Percentiles rank a stretch among this genome's conserved stretches.
Conservation (phyloP, 2,888 invertebrate genomes). For the Heliothis peltigera region DNA sequence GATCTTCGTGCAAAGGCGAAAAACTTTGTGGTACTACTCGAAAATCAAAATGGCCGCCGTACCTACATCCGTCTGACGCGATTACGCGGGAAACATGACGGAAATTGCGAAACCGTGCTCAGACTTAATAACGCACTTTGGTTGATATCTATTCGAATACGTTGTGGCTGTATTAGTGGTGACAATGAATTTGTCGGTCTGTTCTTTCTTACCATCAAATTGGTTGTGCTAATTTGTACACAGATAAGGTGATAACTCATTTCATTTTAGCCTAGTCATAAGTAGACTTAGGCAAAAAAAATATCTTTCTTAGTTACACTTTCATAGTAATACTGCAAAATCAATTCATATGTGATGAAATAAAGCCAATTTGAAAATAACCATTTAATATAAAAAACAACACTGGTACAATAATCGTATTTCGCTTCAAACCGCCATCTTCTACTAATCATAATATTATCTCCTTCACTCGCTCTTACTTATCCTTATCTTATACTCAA, state of each 20-base stretch:
- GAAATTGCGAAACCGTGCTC: conserved; percentile 64
- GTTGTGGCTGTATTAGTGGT: not conserved
- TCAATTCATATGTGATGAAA: no score
- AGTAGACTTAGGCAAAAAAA: no score
- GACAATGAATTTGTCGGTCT: not conserved
- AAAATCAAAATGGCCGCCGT: conserved; percentile 54
- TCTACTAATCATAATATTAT: no score
- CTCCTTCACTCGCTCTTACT: no score
- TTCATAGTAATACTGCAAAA: no score
- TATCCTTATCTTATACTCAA: no score
- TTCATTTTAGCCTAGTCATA: no score
- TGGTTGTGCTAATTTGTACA: not conserved
- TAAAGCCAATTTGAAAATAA: no score
- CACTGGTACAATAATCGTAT: no score
- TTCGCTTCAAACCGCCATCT: no score
- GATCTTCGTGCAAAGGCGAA: conserved; percentile 21
- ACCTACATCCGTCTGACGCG: conserved; percentile 57
- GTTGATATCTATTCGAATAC: conserved; percentile 12
- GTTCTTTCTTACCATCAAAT: not conserved
- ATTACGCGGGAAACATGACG: conserved; percentile 62
- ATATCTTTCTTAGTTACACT: no score
- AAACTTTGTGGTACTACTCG: conserved; percentile 27
- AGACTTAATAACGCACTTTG: conserved; percentile 34
- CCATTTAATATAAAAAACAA: no score
- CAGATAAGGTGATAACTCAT: not conserved